Percentiles rank a stretch among this genome's conserved stretches.
phyloP scores from a whole-genome alignment of 2,113 vertebrate genomes.

The Syngnathoides biaculeatus region DNA sequence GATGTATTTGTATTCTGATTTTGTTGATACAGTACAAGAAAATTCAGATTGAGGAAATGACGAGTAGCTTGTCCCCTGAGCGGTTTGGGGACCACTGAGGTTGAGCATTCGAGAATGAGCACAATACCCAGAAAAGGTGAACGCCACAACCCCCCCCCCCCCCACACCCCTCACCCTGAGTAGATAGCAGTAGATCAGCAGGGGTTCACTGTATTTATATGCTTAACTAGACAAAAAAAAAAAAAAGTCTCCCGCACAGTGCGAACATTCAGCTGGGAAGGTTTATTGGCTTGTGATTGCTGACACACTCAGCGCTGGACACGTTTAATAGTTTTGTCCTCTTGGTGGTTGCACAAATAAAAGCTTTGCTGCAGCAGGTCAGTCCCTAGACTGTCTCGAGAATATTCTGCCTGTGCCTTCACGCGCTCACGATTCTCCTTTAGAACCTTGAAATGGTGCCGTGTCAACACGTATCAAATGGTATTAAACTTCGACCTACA shows the following conservation, averaged over 20 bases:
- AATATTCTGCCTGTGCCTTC: neutral
- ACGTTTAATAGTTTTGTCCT: slow-evolving; percentile 30
- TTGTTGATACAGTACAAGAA: too few species aligned
- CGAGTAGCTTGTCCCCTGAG: too few species aligned
- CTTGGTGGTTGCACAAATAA: slow-evolving; percentile 26
- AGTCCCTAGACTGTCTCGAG: slow-evolving; percentile 10
- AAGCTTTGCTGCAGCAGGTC: slow-evolving; percentile 23
- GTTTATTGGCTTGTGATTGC: slow-evolving; percentile 31
- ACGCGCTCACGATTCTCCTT: neutral
- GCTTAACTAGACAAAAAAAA: neutral
- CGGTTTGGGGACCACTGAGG: too few species aligned
- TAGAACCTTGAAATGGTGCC: neutral
- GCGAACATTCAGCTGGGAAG: neutral
- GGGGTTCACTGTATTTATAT: slow-evolving; percentile 54
- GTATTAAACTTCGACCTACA: neutral
- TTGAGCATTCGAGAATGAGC: too few species aligned
- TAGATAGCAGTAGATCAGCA: too few species aligned
- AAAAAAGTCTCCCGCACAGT: too few species aligned
- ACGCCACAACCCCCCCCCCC: too few species aligned
- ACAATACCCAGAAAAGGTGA: too few species aligned
- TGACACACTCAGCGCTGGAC: slow-evolving; percentile 12
- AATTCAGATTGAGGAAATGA: too few species aligned
- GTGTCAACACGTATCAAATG: slow-evolving; percentile 4
- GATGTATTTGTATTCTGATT: too few species aligned
- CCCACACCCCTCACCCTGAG: too few species aligned